Percentiles rank a stretch among this genome's conserved stretches.
phyloP scores from a whole-genome alignment of 2,797 vertebrate genomes.

The Enteromius anoplus region DNA sequence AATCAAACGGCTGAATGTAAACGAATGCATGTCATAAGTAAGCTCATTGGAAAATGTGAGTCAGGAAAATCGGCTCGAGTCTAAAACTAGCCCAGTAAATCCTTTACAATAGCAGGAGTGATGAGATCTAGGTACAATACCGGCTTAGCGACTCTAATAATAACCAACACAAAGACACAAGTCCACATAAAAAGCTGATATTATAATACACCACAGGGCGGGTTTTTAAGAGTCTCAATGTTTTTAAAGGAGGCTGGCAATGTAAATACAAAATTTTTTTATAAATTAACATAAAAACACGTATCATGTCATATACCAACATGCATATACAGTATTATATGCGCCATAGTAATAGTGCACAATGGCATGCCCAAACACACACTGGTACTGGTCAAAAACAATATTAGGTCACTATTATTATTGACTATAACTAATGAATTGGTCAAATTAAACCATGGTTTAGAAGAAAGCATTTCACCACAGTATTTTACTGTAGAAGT shows the following conservation, averaged over 20 bases:
- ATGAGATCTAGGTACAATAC: slow-evolving; percentile 11
- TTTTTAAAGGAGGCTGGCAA: background rate
- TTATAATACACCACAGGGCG: background rate
- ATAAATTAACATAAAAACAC: background rate
- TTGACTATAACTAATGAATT: too few species aligned
- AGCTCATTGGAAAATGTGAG: background rate
- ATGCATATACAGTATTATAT: background rate
- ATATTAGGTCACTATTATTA: background rate
- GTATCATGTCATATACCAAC: too few species aligned
- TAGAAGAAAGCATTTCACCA: background rate
- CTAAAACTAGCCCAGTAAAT: background rate
- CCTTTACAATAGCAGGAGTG: background rate
- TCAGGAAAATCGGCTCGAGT: background rate
- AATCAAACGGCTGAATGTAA: background rate
- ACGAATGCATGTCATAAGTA: background rate
- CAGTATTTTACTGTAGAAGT: background rate
- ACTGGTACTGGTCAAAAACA: background rate
- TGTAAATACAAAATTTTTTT: too few species aligned
- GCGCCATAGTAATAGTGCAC: background rate
- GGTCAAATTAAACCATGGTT: background rate
- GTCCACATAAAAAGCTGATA: background rate
- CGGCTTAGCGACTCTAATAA: background rate
- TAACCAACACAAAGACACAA: background rate
- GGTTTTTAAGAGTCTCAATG: background rate
- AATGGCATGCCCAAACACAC: background rate